These are phyloP conservation scores for Aelia acuminata DNA, from an alignment of 2,888 invertebrate species.

Conservation along the genomic window DNA sequence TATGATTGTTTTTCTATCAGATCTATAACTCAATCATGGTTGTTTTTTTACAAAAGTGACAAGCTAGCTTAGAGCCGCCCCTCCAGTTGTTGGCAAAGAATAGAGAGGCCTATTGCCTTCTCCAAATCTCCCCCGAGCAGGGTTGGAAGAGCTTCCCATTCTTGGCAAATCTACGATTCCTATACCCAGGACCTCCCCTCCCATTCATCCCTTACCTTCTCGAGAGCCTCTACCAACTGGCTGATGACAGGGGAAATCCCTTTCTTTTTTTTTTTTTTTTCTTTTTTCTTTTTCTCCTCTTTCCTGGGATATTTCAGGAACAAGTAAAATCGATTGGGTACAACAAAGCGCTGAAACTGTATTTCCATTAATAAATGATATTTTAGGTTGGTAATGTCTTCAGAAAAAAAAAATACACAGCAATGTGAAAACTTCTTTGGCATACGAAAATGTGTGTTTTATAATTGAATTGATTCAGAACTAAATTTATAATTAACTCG, in stretches of 20 bases:
- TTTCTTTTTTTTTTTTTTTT: background rate
- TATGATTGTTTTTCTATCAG: too few species aligned
- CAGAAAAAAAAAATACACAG: too few species aligned
- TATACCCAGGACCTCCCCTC: background rate
- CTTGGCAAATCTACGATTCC: slow-evolving; percentile 32
- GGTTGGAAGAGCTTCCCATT: background rate
- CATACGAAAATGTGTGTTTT: too few species aligned
- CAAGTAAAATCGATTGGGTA: background rate
- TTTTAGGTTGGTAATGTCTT: too few species aligned
- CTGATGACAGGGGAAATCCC: slow-evolving; percentile 21
- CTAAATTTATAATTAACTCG: too few species aligned
- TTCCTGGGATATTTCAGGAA: background rate
- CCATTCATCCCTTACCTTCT: slow-evolving; percentile 40
- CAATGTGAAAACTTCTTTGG: too few species aligned
- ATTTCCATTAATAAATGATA: too few species aligned
- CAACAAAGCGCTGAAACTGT: too few species aligned
- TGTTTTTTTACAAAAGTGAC: background rate
- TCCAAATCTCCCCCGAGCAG: background rate
- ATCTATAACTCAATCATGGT: background rate
- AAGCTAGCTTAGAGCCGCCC: background rate
- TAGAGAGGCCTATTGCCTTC: slow-evolving; percentile 3
- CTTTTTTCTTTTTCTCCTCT: background rate
- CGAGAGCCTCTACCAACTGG: background rate
- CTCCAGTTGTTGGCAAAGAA: background rate
- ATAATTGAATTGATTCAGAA: too few species aligned